Evolutionary conservation across 2,888 invertebrate genomes (phyloP).

Genomic region (Gibbula magus): DNA sequence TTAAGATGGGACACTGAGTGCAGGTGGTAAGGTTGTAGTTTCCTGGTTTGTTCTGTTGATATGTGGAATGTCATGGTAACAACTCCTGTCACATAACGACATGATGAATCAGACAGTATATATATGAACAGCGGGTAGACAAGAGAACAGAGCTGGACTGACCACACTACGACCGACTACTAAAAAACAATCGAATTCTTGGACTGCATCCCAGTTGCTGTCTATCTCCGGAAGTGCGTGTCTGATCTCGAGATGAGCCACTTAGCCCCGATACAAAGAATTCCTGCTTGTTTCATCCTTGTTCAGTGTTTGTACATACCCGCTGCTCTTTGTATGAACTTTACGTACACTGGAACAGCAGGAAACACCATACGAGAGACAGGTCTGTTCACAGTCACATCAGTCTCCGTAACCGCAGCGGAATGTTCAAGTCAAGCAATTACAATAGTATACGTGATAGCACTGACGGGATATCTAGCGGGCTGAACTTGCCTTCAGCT

Average conservation of each 20-base stretch:
- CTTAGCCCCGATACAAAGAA: neutral
- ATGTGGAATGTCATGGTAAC: too few species aligned
- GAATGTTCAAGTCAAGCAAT: constrained; percentile 5
- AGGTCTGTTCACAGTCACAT: neutral
- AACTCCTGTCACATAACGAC: too few species aligned
- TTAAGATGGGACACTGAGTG: too few species aligned
- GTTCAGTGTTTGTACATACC: neutral
- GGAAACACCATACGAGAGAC: neutral
- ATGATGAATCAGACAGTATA: too few species aligned
- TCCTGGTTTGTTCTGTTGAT: too few species aligned
- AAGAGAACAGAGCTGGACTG: too few species aligned
- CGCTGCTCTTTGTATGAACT: constrained; percentile 3
- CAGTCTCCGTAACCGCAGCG: constrained; percentile 10
- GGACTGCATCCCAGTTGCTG: neutral
- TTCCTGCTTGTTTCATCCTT: neutral
- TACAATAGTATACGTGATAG: constrained; percentile 12
- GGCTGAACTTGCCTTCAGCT: neutral
- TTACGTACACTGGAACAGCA: neutral
- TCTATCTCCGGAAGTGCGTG: neutral
- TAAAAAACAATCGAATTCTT: neutral
- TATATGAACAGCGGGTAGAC: too few species aligned
- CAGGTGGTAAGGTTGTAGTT: too few species aligned
- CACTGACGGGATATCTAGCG: constrained; percentile 2
- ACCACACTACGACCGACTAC: too few species aligned
- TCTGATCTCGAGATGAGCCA: neutral